phyloP scores from a whole-genome alignment of 2,113 vertebrate species.

The Phrynocephalus versicolor region DNA sequence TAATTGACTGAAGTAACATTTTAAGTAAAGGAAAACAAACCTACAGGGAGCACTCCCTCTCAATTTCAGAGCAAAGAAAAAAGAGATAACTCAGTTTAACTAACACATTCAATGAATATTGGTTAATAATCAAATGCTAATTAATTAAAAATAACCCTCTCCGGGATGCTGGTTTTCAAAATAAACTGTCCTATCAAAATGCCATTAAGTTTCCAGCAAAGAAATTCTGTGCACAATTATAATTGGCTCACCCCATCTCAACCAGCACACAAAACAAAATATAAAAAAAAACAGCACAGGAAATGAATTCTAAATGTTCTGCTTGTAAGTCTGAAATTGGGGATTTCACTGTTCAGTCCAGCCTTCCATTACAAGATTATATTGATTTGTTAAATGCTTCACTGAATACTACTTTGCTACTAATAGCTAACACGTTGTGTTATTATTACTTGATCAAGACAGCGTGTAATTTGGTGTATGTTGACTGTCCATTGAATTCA shows the following conservation, averaged over 20 bases:
- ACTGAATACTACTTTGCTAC: not conserved
- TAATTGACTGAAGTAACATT: not conserved
- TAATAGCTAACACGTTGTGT: not conserved
- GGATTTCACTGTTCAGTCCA: not conserved
- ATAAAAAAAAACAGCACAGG: not conserved
- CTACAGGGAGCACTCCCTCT: not conserved
- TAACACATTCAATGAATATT: conserved; percentile 3
- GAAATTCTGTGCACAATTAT: conserved; percentile 8
- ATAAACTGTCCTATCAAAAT: conserved; percentile 5
- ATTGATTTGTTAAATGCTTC: conserved; percentile 14
- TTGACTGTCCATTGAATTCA: not conserved
- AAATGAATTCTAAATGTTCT: not conserved
- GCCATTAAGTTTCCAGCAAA: not conserved
- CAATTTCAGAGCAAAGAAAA: not conserved
- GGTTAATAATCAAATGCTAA: conserved; percentile 12
- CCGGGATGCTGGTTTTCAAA: not conserved
- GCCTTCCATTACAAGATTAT: not conserved
- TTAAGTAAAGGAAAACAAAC: not conserved
- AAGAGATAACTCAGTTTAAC: not conserved
- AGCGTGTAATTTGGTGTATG: not conserved
- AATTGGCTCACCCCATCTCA: not conserved
- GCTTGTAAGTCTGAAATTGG: not conserved
- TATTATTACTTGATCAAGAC: not conserved
- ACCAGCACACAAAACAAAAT: not conserved
- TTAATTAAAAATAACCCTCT: not conserved